Percentiles rank a stretch among this genome's conserved stretches.
Evolutionary conservation across 2,797 vertebrate genomes (phyloP).

Genomic region (Peromyscus eremicus): DNA sequence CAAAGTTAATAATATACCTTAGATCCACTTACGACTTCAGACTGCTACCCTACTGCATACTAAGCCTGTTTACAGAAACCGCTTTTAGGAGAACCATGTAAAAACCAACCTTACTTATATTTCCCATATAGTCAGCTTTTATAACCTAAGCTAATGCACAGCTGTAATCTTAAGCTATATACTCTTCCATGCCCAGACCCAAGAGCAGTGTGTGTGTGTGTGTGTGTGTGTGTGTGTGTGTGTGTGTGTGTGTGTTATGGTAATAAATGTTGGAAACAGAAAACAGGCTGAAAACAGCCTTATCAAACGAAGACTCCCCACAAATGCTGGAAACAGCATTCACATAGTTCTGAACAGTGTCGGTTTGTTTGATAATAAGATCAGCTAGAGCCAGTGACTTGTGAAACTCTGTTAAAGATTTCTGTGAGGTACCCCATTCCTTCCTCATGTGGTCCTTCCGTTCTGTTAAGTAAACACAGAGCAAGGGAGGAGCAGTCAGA

Average conservation of each 20-base stretch:
- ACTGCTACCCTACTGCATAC: neutral
- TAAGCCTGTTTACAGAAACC: neutral
- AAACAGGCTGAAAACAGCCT: neutral
- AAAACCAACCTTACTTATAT: neutral
- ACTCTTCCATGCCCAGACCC: neutral
- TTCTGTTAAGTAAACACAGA: neutral
- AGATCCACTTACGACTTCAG: neutral
- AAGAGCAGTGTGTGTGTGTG: neutral
- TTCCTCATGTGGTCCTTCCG: neutral
- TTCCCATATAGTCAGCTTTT: neutral
- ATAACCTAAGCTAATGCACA: neutral
- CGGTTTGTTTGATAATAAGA: neutral
- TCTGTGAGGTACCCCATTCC: neutral
- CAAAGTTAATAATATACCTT: neutral
- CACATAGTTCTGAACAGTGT: neutral
- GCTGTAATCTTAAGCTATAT: neutral
- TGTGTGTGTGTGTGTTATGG: neutral
- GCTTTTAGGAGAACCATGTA: neutral
- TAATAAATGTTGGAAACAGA: neutral
- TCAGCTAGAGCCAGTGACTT: neutral
- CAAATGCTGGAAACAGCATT: neutral
- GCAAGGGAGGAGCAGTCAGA: neutral
- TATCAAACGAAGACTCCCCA: neutral
- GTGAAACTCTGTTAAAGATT: neutral
- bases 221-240: neutral